Percentiles rank a stretch among this genome's conserved stretches.
These are phyloP conservation scores for Aspidoscelis tigris DNA, from an alignment of 2,113 vertebrate species.

Conservation along the genomic window DNA sequence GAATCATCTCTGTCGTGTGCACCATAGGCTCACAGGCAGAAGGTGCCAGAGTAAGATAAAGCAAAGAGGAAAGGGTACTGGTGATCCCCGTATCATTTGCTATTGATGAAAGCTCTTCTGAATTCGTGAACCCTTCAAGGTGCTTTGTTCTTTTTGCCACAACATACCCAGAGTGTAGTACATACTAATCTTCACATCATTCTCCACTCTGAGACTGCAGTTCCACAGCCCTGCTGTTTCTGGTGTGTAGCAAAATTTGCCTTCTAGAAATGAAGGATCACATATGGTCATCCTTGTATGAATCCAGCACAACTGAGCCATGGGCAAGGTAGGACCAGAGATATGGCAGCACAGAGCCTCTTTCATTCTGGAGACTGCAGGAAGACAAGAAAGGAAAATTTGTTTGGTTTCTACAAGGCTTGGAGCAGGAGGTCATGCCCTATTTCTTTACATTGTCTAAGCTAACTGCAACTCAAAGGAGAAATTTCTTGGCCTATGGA, in stretches of 20 bases:
- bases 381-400: constrained; percentile 9
- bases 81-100: background rate
- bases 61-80: background rate
- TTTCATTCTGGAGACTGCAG: constrained; percentile 46
- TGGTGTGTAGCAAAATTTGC: constrained; percentile 9
- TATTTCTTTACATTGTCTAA: background rate
- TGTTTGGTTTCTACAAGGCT: background rate
- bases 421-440: background rate
- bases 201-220: constrained; percentile 54
- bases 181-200: constrained; percentile 47
- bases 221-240: constrained; percentile 54
- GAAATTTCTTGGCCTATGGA: background rate
- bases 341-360: constrained; percentile 57
- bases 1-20: too few relatives aligned
- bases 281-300: background rate
- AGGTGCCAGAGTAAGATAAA: too few relatives aligned
- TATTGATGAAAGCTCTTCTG: background rate
- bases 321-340: background rate
- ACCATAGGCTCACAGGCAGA: too few relatives aligned
- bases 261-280: background rate
- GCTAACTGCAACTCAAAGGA: background rate
- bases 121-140: background rate
- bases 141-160: background rate
- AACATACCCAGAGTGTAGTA: constrained; percentile 53
- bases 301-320: constrained; percentile 38